Evolutionary conservation across 1,140 invertebrate genomes (phyloP).

Genomic region (Prorops nasuta): DNA sequence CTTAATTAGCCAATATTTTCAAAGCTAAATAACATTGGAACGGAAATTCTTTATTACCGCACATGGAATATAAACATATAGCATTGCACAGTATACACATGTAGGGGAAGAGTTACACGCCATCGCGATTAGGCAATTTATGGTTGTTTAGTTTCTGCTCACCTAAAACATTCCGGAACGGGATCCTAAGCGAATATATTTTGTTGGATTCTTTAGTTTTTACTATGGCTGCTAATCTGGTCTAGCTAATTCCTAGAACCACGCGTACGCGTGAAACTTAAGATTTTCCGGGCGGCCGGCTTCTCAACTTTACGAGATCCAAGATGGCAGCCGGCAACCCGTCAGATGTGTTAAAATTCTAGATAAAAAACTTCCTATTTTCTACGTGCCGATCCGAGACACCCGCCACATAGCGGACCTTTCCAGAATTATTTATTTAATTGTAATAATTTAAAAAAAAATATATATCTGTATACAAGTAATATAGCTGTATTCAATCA

Average conservation of each 20-base stretch:
- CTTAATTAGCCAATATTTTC: too few species aligned
- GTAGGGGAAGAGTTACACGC: constrained; percentile 43
- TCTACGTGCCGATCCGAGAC: too few species aligned
- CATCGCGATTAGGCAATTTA: constrained; percentile 31
- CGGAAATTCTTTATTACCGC: too few species aligned
- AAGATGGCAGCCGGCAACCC: constrained; percentile 56
- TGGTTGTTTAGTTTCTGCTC: constrained; percentile 35
- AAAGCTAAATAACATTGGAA: too few species aligned
- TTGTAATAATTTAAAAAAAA: too few species aligned
- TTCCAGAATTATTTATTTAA: too few species aligned
- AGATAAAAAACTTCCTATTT: too few species aligned
- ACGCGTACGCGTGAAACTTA: constrained; percentile 43
- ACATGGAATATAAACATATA: constrained; percentile 23
- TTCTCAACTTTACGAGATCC: constrained; percentile 51
- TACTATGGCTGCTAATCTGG: constrained; percentile 27
- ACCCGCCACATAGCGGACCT: too few species aligned
- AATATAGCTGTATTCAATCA: too few species aligned
- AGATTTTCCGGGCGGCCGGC: constrained; percentile 52
- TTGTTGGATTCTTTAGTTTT: constrained; percentile 25
- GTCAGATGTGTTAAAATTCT: too few species aligned
- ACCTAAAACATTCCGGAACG: constrained; percentile 52
- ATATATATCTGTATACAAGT: too few species aligned
- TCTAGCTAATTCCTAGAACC: constrained; percentile 33
- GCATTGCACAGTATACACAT: constrained; percentile 36
- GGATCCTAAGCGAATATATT: constrained; percentile 39